Conservation (phyloP, 2,113 vertebrate genomes). For the Menura novaehollandiae region DNA sequence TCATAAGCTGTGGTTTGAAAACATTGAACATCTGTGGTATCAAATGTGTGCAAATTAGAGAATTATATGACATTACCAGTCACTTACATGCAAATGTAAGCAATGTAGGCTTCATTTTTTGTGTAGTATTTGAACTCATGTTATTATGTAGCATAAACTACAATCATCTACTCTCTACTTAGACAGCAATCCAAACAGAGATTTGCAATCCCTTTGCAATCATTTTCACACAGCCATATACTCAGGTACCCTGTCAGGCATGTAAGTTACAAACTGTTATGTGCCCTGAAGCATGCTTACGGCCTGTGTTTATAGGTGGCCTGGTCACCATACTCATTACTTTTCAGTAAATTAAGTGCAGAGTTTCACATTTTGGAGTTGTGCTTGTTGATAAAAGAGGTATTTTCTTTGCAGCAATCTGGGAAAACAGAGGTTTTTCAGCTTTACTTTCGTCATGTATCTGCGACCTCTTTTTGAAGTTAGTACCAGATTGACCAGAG, state of each 20-base stretch:
- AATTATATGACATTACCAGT: conserved; percentile 41
- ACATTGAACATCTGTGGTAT: conserved; percentile 18
- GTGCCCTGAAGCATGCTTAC: neutral
- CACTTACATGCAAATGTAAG: conserved; percentile 47
- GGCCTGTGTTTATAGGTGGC: conserved; percentile 23
- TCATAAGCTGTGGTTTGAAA: conserved; percentile 43
- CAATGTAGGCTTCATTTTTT: neutral
- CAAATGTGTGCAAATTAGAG: conserved; percentile 47
- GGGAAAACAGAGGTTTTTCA: neutral
- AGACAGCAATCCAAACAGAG: neutral
- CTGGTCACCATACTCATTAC: conserved; percentile 6
- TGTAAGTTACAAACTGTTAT: neutral
- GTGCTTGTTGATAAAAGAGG: neutral
- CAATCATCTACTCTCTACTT: conserved; percentile 7
- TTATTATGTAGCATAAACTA: conserved; percentile 1
- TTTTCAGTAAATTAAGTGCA: neutral
- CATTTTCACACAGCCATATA: neutral
- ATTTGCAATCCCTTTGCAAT: neutral
- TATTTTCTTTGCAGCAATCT: neutral
- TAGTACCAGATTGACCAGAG: neutral
- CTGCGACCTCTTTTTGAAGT: neutral
- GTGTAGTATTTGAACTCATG: neutral
- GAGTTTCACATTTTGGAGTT: neutral
- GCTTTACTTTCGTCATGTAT: neutral
- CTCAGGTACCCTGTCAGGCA: neutral